Evolutionary conservation across 2,888 invertebrate genomes (phyloP).

Genomic region (Athripsodes cinereus): DNA sequence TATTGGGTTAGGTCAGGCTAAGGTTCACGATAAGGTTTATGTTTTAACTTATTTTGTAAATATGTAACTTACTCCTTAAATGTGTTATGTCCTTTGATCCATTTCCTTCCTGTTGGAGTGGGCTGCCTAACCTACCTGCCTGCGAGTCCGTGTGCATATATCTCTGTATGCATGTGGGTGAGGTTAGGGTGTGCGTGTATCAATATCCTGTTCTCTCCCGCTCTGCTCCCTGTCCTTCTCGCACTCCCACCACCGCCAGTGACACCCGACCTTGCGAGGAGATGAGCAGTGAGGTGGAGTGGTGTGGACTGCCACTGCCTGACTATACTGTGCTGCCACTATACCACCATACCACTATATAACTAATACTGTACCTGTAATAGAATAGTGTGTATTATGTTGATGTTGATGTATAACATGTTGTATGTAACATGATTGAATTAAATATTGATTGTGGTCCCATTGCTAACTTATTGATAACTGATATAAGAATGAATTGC

Average conservation of each 20-base stretch:
- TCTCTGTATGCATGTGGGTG: neutral
- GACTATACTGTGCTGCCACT: too few species aligned
- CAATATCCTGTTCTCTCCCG: too few species aligned
- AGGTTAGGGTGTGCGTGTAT: too few species aligned
- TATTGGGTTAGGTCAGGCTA: neutral
- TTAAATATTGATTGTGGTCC: neutral
- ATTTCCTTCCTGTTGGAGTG: neutral
- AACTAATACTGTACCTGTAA: too few species aligned
- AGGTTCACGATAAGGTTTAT: neutral
- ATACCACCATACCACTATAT: too few species aligned
- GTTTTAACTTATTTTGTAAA: neutral
- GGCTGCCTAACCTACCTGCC: neutral
- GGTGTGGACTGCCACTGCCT: too few species aligned
- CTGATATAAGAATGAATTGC: constrained; percentile 26
- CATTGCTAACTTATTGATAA: constrained; percentile 35
- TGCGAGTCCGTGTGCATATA: neutral
- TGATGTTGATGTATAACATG: too few species aligned
- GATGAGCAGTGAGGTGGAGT: too few species aligned
- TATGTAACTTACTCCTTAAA: neutral
- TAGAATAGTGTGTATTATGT: too few species aligned
- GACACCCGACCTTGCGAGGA: too few species aligned
- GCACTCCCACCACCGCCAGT: too few species aligned
- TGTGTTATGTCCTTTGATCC: neutral
- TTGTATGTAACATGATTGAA: neutral
- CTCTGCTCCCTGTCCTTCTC: too few species aligned